These are phyloP conservation scores for Sialis fuliginosa DNA, from an alignment of 2,888 invertebrate genomes.

Conservation along the genomic window DNA sequence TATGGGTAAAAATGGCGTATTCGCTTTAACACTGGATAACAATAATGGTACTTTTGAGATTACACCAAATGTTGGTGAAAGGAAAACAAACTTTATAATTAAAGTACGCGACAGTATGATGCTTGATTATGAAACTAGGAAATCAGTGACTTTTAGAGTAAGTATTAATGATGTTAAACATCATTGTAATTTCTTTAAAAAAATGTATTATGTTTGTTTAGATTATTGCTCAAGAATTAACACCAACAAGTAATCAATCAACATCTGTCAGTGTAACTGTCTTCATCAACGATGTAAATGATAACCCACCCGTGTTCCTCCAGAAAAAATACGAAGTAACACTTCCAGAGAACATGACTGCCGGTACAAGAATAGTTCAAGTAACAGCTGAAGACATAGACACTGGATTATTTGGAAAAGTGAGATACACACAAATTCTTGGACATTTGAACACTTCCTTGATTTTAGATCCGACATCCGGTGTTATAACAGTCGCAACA, in stretches of 20 bases:
- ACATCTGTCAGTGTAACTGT: slow-evolving; percentile 60
- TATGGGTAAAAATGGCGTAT: slow-evolving; percentile 67
- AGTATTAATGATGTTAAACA: slow-evolving; percentile 1
- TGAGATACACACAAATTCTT: slow-evolving; percentile 59
- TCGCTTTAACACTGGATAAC: slow-evolving; percentile 55
- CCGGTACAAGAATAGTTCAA: slow-evolving; percentile 24
- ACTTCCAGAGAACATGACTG: slow-evolving; percentile 64
- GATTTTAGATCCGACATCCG: slow-evolving; percentile 57
- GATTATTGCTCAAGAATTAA: slow-evolving; percentile 67
- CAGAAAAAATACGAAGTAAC: slow-evolving; percentile 54
- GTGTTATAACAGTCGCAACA: slow-evolving; percentile 62
- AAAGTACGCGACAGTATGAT: slow-evolving; percentile 64
- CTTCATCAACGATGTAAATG: slow-evolving; percentile 70
- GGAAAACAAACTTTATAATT: slow-evolving; percentile 61
- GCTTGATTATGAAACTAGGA: slow-evolving; percentile 70
- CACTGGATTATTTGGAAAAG: slow-evolving; percentile 54
- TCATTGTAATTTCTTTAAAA: background rate
- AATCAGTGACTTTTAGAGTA: slow-evolving; percentile 59
- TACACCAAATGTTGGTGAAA: slow-evolving; percentile 63
- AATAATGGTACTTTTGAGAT: slow-evolving; percentile 84
- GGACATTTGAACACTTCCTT: slow-evolving; percentile 67
- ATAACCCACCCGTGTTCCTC: slow-evolving; percentile 69
- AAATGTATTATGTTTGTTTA: slow-evolving; percentile 22
- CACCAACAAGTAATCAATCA: slow-evolving; percentile 55
- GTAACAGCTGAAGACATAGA: slow-evolving; percentile 73